A percentile compares a stretch with the other conserved stretches of the same genome.
Evolutionary conservation across 2,113 vertebrate species (phyloP).

Genomic region (Coryphaenoides rupestris): DNA sequence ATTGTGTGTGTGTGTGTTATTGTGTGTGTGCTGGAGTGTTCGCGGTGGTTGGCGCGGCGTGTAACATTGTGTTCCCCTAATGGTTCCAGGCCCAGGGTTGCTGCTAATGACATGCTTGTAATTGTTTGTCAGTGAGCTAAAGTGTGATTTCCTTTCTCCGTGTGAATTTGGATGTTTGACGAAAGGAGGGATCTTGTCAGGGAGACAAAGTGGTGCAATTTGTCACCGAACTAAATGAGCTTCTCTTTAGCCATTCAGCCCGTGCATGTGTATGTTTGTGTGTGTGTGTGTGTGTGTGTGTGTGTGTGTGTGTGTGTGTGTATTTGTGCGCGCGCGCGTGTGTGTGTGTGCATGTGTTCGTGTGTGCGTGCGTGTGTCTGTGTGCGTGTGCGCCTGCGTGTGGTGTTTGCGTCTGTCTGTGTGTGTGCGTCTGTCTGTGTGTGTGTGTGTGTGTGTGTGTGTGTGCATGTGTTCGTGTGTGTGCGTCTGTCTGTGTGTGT

Average conservation of each 20-base stretch:
- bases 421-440: conserved; percentile 39
- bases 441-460: no score
- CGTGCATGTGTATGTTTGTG: conserved; percentile 21
- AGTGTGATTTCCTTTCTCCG: conserved; percentile 89
- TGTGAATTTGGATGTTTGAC: conserved; percentile 91
- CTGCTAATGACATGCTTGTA: conserved; percentile 91
- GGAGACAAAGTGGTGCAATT: conserved; percentile 89
- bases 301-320: conserved; percentile 24
- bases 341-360: conserved; percentile 14
- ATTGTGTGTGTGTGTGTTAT: no score
- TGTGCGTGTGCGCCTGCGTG: no score
- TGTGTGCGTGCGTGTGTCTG: no score
- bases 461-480: conserved; percentile 26
- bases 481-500: no score
- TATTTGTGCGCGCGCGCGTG: no score
- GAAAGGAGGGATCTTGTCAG: conserved; percentile 90
- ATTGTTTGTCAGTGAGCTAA: conserved; percentile 92
- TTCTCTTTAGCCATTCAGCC: conserved; percentile 76
- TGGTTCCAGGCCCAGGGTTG: conserved; percentile 73
- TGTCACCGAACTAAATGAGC: conserved; percentile 89
- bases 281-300: no score
- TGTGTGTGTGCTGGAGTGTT: background rate
- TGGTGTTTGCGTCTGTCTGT: conserved; percentile 22
- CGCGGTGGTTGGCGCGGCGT: conserved; percentile 50
- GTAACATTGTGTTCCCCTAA: conserved; percentile 54